Evolutionary conservation across 2,888 invertebrate species (phyloP).

Genomic region (Keiferia lycopersicella): DNA sequence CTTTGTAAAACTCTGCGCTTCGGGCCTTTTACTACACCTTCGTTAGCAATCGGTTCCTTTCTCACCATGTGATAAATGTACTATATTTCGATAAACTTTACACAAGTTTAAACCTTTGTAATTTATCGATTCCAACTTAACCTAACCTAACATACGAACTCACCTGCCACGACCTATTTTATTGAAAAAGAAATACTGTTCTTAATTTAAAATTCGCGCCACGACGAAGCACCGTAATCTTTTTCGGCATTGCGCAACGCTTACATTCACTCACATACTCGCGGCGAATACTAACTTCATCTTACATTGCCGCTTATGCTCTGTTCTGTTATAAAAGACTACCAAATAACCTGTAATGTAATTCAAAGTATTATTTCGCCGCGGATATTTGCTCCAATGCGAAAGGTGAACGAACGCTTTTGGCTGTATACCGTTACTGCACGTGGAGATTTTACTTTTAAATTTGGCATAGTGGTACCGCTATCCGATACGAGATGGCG

Average conservation of each 20-base stretch:
- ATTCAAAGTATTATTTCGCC: background rate
- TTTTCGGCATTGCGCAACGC: conserved; percentile 54
- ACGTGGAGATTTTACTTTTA: conserved; percentile 77
- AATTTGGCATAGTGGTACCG: conserved; percentile 68
- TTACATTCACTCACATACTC: conserved; percentile 33
- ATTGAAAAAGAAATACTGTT: conserved; percentile 54
- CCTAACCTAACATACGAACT: conserved; percentile 32
- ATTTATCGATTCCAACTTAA: conserved; percentile 32
- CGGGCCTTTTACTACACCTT: no score
- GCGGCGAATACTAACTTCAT: conserved; percentile 22
- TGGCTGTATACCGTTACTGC: conserved; percentile 74
- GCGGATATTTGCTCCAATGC: conserved; percentile 22
- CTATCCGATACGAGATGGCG: conserved; percentile 68
- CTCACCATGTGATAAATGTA: no score
- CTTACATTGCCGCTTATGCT: conserved; percentile 6
- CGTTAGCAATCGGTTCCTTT: no score
- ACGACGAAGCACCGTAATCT: conserved; percentile 44
- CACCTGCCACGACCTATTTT: conserved; percentile 57
- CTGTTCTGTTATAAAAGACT: background rate
- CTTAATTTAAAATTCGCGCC: conserved; percentile 70
- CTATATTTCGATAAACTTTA: no score
- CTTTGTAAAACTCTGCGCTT: no score
- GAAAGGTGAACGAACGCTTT: conserved; percentile 70
- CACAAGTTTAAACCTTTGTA: no score
- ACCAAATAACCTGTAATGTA: background rate